phyloP scores from a whole-genome alignment of 2,888 invertebrate genomes.

The Synergus laeviventris region DNA sequence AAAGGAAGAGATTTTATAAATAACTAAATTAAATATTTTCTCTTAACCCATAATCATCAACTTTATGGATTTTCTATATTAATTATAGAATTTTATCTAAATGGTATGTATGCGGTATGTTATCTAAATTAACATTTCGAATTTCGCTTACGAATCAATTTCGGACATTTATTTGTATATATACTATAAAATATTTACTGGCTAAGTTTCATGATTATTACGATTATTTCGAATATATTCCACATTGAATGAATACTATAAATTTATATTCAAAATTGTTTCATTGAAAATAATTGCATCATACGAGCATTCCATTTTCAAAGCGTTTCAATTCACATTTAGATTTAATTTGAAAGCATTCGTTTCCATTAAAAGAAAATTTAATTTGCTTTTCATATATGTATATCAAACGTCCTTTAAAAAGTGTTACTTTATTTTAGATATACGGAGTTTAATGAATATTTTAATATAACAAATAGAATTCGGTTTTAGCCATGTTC shows the following conservation, averaged over 20 bases:
- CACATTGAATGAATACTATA: constrained; percentile 6
- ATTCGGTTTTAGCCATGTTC: background rate
- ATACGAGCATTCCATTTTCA: constrained; percentile 17
- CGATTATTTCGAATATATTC: constrained; percentile 9
- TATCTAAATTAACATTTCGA: too few relatives aligned
- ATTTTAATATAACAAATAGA: background rate
- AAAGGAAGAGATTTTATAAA: too few relatives aligned
- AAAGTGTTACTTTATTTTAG: too few relatives aligned
- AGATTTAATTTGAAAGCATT: background rate
- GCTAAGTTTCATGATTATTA: background rate
- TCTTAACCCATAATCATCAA: too few relatives aligned
- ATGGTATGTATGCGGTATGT: too few relatives aligned
- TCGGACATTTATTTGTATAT: too few relatives aligned
- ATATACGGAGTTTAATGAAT: background rate
- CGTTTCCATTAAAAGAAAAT: background rate
- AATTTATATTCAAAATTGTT: constrained; percentile 17
- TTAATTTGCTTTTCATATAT: constrained; percentile 11
- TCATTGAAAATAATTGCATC: background rate
- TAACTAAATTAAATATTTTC: too few relatives aligned
- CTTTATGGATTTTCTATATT: too few relatives aligned
- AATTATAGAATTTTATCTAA: too few relatives aligned
- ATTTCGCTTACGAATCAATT: too few relatives aligned
- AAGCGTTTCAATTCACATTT: constrained; percentile 6
- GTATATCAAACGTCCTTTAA: too few relatives aligned
- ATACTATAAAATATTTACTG: too few relatives aligned